Evolutionary conservation across 2,797 vertebrate genomes (phyloP).

Genomic region (Moxostoma hubbsi): DNA sequence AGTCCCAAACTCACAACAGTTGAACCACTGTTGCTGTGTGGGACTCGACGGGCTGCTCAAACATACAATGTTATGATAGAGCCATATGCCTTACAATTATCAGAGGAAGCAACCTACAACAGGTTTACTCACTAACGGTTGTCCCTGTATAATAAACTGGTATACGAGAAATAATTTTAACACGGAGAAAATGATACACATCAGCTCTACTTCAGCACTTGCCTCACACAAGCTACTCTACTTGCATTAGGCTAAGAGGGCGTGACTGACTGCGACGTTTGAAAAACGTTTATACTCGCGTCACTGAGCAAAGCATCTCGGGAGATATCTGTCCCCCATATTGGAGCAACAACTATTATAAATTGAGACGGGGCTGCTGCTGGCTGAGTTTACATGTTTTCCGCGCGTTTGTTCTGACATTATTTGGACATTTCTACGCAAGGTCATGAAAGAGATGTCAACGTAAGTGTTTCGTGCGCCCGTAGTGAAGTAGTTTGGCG

Average conservation of each 20-base stretch:
- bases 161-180: too few species aligned
- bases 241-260: too few species aligned
- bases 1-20: too few species aligned
- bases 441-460: conserved; percentile 92
- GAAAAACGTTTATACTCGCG: conserved; percentile 1
- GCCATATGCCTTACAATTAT: too few species aligned
- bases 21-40: too few species aligned
- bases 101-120: too few species aligned
- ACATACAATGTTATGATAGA: too few species aligned
- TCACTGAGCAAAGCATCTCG: conserved; percentile 63
- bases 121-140: too few species aligned
- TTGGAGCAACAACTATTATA: conserved; percentile 78
- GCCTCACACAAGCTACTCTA: not conserved
- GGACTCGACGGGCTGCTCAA: too few species aligned
- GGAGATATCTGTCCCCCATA: conserved; percentile 66
- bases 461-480: conserved; percentile 74
- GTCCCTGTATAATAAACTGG: too few species aligned
- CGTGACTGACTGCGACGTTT: not conserved
- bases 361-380: conserved; percentile 77
- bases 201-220: too few species aligned
- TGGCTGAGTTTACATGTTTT: conserved; percentile 74
- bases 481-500: not conserved
- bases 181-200: too few species aligned
- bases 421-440: conserved; percentile 64
- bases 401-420: conserved; percentile 64